These are phyloP conservation scores for Laspeyria flexula DNA, from an alignment of 2,888 invertebrate species.

Conservation along the genomic window DNA sequence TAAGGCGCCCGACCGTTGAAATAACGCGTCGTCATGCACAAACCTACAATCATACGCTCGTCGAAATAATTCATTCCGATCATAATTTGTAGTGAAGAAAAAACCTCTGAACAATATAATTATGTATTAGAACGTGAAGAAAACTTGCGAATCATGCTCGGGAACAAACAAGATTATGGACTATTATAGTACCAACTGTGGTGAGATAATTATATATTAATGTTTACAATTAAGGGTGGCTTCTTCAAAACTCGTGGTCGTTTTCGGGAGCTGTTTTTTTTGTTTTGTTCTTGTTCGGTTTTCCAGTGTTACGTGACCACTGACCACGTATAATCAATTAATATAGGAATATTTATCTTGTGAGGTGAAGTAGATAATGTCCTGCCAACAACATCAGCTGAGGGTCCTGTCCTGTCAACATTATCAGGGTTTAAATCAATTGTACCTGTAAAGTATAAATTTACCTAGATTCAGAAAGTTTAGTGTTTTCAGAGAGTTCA, in stretches of 20 bases:
- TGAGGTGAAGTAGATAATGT: too few relatives aligned
- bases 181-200: slow-evolving; percentile 21
- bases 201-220: slow-evolving; percentile 20
- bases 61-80: slow-evolving; percentile 79
- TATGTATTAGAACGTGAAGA: slow-evolving; percentile 81
- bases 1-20: slow-evolving; percentile 28
- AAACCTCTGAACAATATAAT: slow-evolving; percentile 81
- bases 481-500: too few relatives aligned
- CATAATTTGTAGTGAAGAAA: slow-evolving; percentile 80
- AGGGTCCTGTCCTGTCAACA: too few relatives aligned
- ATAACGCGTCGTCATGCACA: slow-evolving; percentile 68
- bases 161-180: slow-evolving; percentile 44
- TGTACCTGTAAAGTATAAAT: too few relatives aligned
- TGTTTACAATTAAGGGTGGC: slow-evolving; percentile 15
- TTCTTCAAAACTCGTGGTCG: slow-evolving; percentile 3
- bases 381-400: too few relatives aligned
- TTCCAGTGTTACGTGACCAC: too few relatives aligned
- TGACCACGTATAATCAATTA: too few relatives aligned
- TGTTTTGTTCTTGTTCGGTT: neutral
- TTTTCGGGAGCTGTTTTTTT: slow-evolving; percentile 4
- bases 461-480: too few relatives aligned
- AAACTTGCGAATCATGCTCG: slow-evolving; percentile 60
- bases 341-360: too few relatives aligned
- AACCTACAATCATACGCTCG: slow-evolving; percentile 78
- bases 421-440: too few relatives aligned